Evolutionary conservation across 37 sponge, comb jelly and placozoan species (phyloP).

Genomic region (Haliclona indistincta): DNA sequence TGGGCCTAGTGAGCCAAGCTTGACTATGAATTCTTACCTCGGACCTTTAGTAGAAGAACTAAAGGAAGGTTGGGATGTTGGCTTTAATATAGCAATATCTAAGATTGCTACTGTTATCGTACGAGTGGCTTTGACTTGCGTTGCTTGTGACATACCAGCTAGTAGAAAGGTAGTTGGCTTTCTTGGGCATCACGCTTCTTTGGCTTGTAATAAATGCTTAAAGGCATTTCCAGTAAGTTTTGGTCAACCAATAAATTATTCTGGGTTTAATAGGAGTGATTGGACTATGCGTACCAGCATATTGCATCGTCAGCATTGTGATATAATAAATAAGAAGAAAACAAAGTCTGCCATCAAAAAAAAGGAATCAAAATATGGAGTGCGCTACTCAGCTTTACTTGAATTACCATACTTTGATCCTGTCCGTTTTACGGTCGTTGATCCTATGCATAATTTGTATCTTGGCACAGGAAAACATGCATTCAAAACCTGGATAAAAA

Average conservation of each 20-base stretch:
- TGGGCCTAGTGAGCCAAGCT: slow-evolving; percentile 50
- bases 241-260: background rate
- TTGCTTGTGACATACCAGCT: slow-evolving; percentile 67
- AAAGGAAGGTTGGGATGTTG: background rate
- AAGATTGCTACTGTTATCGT: slow-evolving; percentile 7
- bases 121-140: slow-evolving; percentile 26
- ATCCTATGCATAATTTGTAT: slow-evolving; percentile 29
- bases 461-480: slow-evolving; percentile 11
- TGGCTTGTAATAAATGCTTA: slow-evolving; percentile 54
- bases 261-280: slow-evolving; percentile 32
- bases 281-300: slow-evolving; percentile 30
- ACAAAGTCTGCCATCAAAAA: slow-evolving; percentile 10
- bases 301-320: slow-evolving; percentile 19
- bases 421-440: slow-evolving; percentile 11
- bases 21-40: slow-evolving; percentile 57
- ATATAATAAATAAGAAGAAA: background rate
- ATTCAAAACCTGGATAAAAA: slow-evolving; percentile 32
- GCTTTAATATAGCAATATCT: background rate
- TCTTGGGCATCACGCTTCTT: slow-evolving; percentile 41
- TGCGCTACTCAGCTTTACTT: background rate
- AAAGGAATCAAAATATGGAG: slow-evolving; percentile 15
- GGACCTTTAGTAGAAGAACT: slow-evolving; percentile 48
- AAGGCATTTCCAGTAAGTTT: slow-evolving; percentile 6
- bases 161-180: slow-evolving; percentile 66
- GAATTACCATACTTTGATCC: slow-evolving; percentile 19